A percentile compares a stretch with the other conserved stretches of the same genome.
phyloP scores from a whole-genome alignment of 2,797 vertebrate species.

The Neopelma chrysocephalum region DNA sequence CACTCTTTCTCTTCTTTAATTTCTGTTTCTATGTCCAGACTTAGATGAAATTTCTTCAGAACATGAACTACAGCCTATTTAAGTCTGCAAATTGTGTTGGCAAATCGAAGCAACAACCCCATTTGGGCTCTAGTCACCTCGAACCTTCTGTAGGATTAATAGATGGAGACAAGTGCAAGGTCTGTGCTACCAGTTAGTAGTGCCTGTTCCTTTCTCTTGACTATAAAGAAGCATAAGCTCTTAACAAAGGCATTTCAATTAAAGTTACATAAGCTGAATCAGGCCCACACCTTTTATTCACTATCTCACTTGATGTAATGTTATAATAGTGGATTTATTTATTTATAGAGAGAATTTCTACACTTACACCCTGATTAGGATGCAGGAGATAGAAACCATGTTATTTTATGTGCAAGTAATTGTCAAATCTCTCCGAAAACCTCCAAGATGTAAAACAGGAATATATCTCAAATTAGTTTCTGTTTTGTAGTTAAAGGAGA shows the following conservation, averaged over 20 bases:
- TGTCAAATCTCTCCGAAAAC: neutral
- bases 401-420: neutral
- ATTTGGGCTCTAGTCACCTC: neutral
- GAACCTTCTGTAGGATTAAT: neutral
- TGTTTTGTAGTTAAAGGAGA: neutral
- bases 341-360: neutral
- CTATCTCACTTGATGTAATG: neutral
- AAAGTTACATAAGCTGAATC: neutral
- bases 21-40: neutral
- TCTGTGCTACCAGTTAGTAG: neutral
- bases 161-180: neutral
- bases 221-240: neutral
- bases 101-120: neutral
- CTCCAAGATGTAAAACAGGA: neutral
- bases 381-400: neutral
- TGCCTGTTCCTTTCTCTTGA: neutral
- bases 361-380: neutral
- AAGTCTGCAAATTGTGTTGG: neutral
- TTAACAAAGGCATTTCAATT: neutral
- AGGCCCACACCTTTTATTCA: neutral
- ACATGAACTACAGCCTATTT: neutral
- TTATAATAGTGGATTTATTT: neutral
- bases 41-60: neutral
- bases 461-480: neutral
- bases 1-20: neutral